phyloP scores from a whole-genome alignment of 2,888 invertebrate species.

The Xanthostigma xanthostigma region DNA sequence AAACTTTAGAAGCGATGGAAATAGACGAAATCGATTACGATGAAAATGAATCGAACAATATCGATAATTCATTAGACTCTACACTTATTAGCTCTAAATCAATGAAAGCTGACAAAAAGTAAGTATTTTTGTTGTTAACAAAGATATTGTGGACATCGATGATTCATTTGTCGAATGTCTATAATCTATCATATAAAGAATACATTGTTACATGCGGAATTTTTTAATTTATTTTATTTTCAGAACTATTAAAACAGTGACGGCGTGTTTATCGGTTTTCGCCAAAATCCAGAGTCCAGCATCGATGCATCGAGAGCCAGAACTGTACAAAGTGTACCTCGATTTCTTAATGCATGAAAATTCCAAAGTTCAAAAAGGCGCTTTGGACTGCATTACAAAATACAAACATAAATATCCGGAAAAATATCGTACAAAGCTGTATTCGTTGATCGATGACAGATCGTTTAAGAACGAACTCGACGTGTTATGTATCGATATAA shows the following conservation, averaged over 20 bases:
- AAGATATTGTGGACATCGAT: too few species aligned
- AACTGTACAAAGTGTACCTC: slow-evolving; percentile 59
- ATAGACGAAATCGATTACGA: too few species aligned
- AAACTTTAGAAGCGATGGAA: too few species aligned
- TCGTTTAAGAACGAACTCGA: slow-evolving; percentile 75
- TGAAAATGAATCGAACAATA: background rate
- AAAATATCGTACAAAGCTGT: slow-evolving; percentile 68
- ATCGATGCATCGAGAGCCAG: slow-evolving; percentile 58
- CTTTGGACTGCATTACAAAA: slow-evolving; percentile 72
- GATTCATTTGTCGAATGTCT: too few species aligned
- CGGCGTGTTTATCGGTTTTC: slow-evolving; percentile 61
- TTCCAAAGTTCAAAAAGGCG: slow-evolving; percentile 64
- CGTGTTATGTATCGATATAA: slow-evolving; percentile 62
- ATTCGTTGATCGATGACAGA: slow-evolving; percentile 70
- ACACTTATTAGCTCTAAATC: background rate
- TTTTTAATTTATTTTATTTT: slow-evolving; percentile 17
- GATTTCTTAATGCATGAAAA: slow-evolving; percentile 70
- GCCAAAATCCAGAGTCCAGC: slow-evolving; percentile 68
- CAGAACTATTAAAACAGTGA: slow-evolving; percentile 26
- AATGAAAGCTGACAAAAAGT: slow-evolving; percentile 17
- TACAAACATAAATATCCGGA: slow-evolving; percentile 67
- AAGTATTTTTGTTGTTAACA: slow-evolving; percentile 9
- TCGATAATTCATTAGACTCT: slow-evolving; percentile 7
- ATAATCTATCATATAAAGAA: too few species aligned
- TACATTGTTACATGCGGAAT: background rate